A percentile compares a stretch with the other conserved stretches of the same genome.
phyloP scores from a whole-genome alignment of 2,113 vertebrate species.

The Oreotrochilus melanogaster region DNA sequence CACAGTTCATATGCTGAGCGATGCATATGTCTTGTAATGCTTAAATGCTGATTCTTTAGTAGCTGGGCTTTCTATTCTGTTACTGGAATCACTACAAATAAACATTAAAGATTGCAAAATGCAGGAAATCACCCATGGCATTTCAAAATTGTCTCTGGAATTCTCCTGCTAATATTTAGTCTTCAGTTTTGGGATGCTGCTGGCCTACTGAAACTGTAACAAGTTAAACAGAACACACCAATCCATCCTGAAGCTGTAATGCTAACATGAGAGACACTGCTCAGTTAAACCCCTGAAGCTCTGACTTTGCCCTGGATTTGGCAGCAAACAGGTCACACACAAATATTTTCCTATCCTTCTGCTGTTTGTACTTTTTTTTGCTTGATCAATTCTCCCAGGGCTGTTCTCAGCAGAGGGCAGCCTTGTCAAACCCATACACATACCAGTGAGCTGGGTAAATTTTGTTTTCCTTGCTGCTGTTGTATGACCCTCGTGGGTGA shows the following conservation, averaged over 20 bases:
- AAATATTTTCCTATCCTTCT: not conserved
- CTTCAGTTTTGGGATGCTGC: not conserved
- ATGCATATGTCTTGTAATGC: not conserved
- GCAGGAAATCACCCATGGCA: not conserved
- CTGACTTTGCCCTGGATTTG: not conserved
- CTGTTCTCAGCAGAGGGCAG: conserved; percentile 55
- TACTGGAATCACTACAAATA: not conserved
- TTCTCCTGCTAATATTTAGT: not conserved
- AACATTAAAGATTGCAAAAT: conserved; percentile 25
- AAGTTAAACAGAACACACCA: not conserved
- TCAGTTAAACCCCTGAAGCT: not conserved
- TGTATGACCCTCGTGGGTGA: not conserved
- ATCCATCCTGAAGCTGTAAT: not conserved
- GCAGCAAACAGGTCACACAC: not conserved
- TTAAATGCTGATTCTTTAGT: not conserved
- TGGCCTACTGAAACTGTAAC: not conserved
- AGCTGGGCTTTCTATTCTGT: not conserved
- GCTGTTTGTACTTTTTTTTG: not conserved
- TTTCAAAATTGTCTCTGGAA: not conserved
- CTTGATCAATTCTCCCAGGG: not conserved
- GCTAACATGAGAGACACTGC: too few relatives aligned
- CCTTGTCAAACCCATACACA: not conserved
- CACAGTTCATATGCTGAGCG: not conserved
- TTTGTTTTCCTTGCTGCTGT: not conserved
- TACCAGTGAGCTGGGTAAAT: accelerated